Conservation (phyloP, 2,888 invertebrate genomes). For the Orchesellides sinensis region DNA sequence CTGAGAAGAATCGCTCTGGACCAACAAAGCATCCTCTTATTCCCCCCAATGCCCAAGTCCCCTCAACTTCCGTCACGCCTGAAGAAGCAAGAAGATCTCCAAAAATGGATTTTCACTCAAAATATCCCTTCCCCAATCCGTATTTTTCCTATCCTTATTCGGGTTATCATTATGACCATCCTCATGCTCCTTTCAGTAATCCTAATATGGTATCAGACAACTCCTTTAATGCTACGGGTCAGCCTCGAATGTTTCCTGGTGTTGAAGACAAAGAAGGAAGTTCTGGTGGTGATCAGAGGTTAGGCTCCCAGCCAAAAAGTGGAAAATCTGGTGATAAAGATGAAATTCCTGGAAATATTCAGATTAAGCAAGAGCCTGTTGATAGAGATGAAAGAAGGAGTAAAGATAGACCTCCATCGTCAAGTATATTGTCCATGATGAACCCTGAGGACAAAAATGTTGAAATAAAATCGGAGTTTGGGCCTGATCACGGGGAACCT, state of each 20-base stretch:
- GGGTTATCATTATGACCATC: conserved; percentile 69
- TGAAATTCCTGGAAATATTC: conserved; percentile 42
- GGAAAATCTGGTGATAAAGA: conserved; percentile 61
- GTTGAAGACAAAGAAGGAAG: conserved; percentile 41
- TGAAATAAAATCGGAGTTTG: conserved; percentile 69
- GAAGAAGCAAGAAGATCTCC: conserved; percentile 70
- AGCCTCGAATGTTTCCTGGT: conserved; percentile 57
- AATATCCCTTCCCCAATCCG: conserved; percentile 70
- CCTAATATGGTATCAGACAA: conserved; percentile 62
- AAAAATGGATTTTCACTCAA: conserved; percentile 73
- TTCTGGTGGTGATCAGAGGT: conserved; percentile 8
- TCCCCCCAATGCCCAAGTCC: conserved; percentile 65
- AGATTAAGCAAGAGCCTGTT: conserved; percentile 73
- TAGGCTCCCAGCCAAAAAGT: no score
- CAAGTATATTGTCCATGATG: no score
- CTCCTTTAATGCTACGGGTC: conserved; percentile 50
- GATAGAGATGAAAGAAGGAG: conserved; percentile 63
- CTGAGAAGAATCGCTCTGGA: conserved; percentile 40
- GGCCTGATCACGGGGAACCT: conserved; percentile 58
- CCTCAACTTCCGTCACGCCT: conserved; percentile 29
- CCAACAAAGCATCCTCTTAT: conserved; percentile 55
- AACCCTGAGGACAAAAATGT: conserved; percentile 63
- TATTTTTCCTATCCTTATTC: conserved; percentile 71
- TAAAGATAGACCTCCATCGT: conserved; percentile 52
- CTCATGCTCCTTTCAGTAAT: conserved; percentile 68